A percentile compares a stretch with the other conserved stretches of the same genome.
These are phyloP conservation scores for Cydia pomonella DNA, from an alignment of 1,140 invertebrate genomes.

Conservation along the genomic window DNA sequence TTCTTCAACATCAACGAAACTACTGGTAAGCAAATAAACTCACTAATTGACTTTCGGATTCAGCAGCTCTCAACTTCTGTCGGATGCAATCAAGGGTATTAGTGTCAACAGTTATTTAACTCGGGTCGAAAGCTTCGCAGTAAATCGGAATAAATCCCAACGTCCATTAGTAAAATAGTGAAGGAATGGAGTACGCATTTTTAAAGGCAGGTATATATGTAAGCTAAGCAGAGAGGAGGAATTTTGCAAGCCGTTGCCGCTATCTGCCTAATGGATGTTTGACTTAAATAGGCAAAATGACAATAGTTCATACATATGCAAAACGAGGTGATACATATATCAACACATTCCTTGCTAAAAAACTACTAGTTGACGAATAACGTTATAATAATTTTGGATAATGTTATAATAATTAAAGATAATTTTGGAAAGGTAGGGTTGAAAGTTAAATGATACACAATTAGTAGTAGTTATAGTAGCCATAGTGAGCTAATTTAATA, in stretches of 20 bases:
- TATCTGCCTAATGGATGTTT: slow-evolving; percentile 24
- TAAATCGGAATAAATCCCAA: slow-evolving; percentile 16
- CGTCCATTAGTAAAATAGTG: slow-evolving; percentile 31
- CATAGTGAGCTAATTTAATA: too few relatives aligned
- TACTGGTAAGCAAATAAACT: slow-evolving; percentile 82
- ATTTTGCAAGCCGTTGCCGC: slow-evolving; percentile 27
- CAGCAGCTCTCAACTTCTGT: slow-evolving; percentile 7
- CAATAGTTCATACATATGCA: neutral
- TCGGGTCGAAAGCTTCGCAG: slow-evolving; percentile 22
- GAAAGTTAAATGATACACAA: too few relatives aligned
- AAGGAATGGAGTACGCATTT: slow-evolving; percentile 11
- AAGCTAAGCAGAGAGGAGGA: slow-evolving; percentile 4
- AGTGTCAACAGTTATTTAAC: slow-evolving; percentile 26
- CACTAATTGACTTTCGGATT: slow-evolving; percentile 32
- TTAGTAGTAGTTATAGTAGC: too few relatives aligned
- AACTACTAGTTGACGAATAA: too few relatives aligned
- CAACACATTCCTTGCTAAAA: too few relatives aligned
- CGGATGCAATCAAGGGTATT: slow-evolving; percentile 34
- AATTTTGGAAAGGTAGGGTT: too few relatives aligned
- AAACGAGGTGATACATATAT: neutral
- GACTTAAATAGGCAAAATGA: slow-evolving; percentile 23
- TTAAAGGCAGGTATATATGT: slow-evolving; percentile 5
- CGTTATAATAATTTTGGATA: too few relatives aligned
- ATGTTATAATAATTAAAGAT: too few relatives aligned
- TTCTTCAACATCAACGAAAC: slow-evolving; percentile 92